These are phyloP conservation scores for Halcyon senegalensis DNA, from an alignment of 2,113 vertebrate genomes.

Conservation along the genomic window DNA sequence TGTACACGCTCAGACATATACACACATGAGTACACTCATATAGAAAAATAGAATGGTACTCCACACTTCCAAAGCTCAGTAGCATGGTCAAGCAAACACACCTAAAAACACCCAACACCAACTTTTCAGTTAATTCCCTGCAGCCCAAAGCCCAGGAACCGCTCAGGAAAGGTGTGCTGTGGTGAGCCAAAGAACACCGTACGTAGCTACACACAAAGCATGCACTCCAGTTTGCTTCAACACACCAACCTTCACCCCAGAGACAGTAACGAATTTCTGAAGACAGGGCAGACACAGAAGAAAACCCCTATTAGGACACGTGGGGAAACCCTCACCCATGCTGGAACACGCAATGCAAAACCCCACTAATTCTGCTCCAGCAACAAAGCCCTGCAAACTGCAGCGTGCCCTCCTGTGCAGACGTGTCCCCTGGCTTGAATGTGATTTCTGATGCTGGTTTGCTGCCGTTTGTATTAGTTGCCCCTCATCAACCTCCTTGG, in stretches of 20 bases:
- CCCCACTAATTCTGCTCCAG: background rate
- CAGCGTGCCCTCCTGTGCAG: background rate
- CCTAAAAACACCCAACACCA: background rate
- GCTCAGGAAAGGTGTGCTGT: background rate
- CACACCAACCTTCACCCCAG: background rate
- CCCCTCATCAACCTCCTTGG: background rate
- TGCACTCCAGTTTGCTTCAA: background rate
- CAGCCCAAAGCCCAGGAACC: background rate
- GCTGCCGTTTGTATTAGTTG: background rate
- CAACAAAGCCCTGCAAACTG: background rate
- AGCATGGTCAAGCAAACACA: background rate
- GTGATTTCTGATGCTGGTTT: background rate
- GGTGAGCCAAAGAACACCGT: background rate
- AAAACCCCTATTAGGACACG: background rate
- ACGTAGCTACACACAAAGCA: background rate
- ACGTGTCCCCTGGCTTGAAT: background rate
- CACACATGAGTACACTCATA: background rate
- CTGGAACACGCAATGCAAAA: accelerated
- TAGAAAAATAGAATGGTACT: background rate
- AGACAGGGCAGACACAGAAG: background rate
- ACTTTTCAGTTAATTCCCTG: background rate
- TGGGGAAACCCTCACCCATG: background rate
- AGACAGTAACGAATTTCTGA: background rate
- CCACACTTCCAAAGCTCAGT: background rate
- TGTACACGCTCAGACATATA: too few species aligned